Percentiles rank a stretch among this genome's conserved stretches.
phyloP scores from a whole-genome alignment of 2,888 invertebrate species.

The Amiota mariae region DNA sequence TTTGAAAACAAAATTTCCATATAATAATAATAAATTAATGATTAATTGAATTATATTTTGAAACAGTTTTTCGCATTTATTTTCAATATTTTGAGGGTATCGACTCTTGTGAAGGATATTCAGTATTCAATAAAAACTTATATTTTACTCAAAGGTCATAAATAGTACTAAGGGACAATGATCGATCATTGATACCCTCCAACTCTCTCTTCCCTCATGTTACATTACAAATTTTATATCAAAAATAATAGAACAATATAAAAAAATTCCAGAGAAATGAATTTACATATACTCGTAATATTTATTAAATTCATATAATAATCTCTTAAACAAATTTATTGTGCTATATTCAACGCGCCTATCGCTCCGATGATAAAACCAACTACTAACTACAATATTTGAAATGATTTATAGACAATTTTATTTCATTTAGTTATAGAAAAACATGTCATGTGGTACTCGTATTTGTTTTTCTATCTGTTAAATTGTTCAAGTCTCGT shows the following conservation, averaged over 20 bases:
- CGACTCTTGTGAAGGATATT: no score
- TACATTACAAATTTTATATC: neutral
- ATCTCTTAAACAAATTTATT: constrained; percentile 41
- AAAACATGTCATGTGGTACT: constrained; percentile 34
- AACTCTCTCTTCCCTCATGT: no score
- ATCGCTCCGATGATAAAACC: constrained; percentile 31
- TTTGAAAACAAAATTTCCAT: no score
- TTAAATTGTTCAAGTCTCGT: constrained; percentile 39
- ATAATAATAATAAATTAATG: no score
- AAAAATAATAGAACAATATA: neutral
- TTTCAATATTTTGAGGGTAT: no score
- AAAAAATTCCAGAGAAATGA: neutral
- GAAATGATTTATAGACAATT: constrained; percentile 21
- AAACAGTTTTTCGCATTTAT: no score
- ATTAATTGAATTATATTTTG: no score
- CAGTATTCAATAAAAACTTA: no score
- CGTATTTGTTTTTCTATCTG: constrained; percentile 15
- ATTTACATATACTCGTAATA: constrained; percentile 11
- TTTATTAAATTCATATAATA: constrained; percentile 40
- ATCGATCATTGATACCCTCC: neutral
- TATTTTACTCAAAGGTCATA: neutral
- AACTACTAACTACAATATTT: constrained; percentile 42
- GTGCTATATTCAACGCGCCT: constrained; percentile 42
- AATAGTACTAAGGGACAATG: neutral
- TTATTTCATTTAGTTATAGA: neutral